Base-by-base conservation (phyloP, 2,888 invertebrate species). In the Timema podura region DNA sequence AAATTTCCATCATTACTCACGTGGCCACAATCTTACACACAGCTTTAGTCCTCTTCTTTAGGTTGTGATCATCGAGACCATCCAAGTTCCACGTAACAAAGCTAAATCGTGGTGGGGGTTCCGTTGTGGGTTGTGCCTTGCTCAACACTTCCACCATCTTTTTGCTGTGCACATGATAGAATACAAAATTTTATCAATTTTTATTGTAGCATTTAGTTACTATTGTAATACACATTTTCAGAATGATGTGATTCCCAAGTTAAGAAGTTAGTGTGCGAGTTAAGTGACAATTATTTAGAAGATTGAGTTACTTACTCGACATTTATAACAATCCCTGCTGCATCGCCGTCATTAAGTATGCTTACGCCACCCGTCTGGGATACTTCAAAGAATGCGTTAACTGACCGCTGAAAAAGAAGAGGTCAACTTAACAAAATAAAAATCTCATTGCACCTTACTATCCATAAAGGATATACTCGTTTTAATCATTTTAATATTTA, bases 11-110 rank as follows among this genome's bases (percentile, higher is more conserved):
- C 5, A 10, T 48, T 16, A 76, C 78, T 76, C 76, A 84, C 84
- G 76, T 78, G 70, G 80, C 80, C 54, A 87, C 81, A 45, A 81
- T 79, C 65, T 82, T 79, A 71, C 82, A 80, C 3, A 85, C 84
- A 46, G 82, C 83, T 72, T 81, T 80, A n/a, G 84, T 84, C 67
- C 87, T 77, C 9, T 81, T 81, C 45, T 79, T 77, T 2, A 85
- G 74, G 76, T 83, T 84, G 65, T 80, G 79, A 5, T 79, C 78
- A 77, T 86, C 85, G 8, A 87, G 77, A 2, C 87, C 87, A 80
- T 88, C 87, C 68, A 87, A 80, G 76, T 87, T 87, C 87, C 87
- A 88, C 7, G 85, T 82, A 47, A 86, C 76, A 10, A 87, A 73
- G 30, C 83, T 81, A 65, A 85, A 78, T 48, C 79, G 79, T 64